phyloP scores from a whole-genome alignment of 2,113 vertebrate species.

The Notothenia coriiceps region DNA sequence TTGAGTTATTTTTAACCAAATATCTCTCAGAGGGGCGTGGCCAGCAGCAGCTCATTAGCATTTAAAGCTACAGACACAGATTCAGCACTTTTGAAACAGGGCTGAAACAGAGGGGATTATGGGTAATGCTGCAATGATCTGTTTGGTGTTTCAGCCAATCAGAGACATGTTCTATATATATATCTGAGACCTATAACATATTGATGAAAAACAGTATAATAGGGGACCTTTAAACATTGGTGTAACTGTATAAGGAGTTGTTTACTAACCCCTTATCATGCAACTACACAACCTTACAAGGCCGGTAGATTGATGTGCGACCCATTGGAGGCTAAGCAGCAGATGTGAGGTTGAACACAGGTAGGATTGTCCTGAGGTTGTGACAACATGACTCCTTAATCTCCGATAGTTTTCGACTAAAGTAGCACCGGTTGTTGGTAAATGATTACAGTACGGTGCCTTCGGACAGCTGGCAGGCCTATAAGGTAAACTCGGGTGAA shows the following conservation, averaged over 20 bases:
- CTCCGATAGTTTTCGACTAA: slow-evolving; percentile 62
- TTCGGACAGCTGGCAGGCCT: slow-evolving; percentile 49
- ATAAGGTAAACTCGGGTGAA: slow-evolving; percentile 33
- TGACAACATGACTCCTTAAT: slow-evolving; percentile 68
- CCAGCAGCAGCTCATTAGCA: no score
- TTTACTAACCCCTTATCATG: slow-evolving; percentile 49
- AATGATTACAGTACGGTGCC: slow-evolving; percentile 73
- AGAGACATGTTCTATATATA: no score
- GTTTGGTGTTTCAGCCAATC: no score
- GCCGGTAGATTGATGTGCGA: slow-evolving; percentile 3
- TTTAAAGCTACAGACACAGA: no score
- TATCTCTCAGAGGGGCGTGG: no score
- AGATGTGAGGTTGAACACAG: slow-evolving; percentile 67
- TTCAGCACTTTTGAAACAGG: no score
- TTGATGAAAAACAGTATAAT: no score
- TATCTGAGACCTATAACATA: no score
- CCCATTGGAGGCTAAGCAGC: slow-evolving; percentile 47
- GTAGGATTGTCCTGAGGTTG: slow-evolving; percentile 82
- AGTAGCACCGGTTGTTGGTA: slow-evolving; percentile 79
- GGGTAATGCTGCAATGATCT: no score
- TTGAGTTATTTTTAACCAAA: no score
- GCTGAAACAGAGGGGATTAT: no score
- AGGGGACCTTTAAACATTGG: slow-evolving; percentile 20
- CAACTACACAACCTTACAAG: slow-evolving; percentile 43
- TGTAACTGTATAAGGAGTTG: slow-evolving; percentile 35